Percentiles rank a stretch among this genome's conserved stretches.
Conservation (phyloP, 1,140 invertebrate genomes). For the Oryzaephilus surinamensis region DNA sequence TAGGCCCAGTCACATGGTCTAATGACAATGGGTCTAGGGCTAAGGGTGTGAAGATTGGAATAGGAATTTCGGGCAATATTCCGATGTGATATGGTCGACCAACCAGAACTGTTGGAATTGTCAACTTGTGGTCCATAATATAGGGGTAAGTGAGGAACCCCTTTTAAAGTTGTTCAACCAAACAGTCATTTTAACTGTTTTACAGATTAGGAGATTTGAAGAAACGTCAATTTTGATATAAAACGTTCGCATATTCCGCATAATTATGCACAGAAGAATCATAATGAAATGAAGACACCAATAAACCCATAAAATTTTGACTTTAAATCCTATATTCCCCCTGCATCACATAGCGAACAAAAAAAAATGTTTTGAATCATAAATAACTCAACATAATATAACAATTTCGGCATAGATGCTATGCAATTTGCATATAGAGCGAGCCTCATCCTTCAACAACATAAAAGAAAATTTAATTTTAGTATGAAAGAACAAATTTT, state of each 20-base stretch:
- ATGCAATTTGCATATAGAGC: slow-evolving; percentile 13
- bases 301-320: slow-evolving; percentile 26
- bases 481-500: no score
- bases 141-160: slow-evolving; percentile 18
- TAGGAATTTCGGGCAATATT: no score
- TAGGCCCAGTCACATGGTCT: no score
- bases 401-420: background rate
- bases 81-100: no score
- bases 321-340: slow-evolving; percentile 15
- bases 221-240: no score
- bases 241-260: no score
- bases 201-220: no score
- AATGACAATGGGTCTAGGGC: no score
- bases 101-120: slow-evolving; percentile 25
- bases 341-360: no score
- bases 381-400: slow-evolving; percentile 14
- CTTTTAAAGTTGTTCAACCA: slow-evolving; percentile 12
- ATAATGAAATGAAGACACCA: slow-evolving; percentile 23
- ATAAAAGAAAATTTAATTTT: slow-evolving; percentile 13
- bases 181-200: no score
- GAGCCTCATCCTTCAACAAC: no score
- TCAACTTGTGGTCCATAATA: slow-evolving; percentile 17
- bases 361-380: slow-evolving; percentile 19
- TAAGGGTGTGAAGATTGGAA: no score
- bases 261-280: slow-evolving; percentile 14